Conservation (phyloP, 2,888 invertebrate genomes). For the Epinotia bilunana region DNA sequence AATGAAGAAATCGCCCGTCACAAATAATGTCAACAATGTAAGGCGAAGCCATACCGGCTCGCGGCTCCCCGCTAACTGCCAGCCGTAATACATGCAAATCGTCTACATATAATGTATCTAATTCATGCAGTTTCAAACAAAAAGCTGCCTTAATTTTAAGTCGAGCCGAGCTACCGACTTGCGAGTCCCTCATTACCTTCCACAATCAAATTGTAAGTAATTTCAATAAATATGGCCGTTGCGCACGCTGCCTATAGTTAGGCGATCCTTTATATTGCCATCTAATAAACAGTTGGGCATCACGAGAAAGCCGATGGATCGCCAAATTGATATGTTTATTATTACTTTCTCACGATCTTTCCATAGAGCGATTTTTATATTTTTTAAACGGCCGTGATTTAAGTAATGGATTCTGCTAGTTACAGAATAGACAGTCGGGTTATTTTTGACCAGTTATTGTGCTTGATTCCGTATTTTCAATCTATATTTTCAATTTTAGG, state of each 20-base stretch:
- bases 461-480: too few relatives aligned
- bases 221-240: slow-evolving; percentile 81
- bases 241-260: slow-evolving; percentile 66
- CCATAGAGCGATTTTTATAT: slow-evolving; percentile 51
- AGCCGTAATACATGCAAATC: slow-evolving; percentile 51
- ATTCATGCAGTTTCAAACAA: slow-evolving; percentile 73
- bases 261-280: slow-evolving; percentile 73
- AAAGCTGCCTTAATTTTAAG: slow-evolving; percentile 74
- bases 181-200: slow-evolving; percentile 72
- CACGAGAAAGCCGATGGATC: slow-evolving; percentile 81
- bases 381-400: slow-evolving; percentile 30
- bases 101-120: slow-evolving; percentile 71
- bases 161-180: slow-evolving; percentile 73
- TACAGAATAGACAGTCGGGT: neutral
- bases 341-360: slow-evolving; percentile 82
- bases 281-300: slow-evolving; percentile 81
- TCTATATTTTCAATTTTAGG: neutral
- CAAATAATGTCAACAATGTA: slow-evolving; percentile 40
- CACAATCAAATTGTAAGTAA: slow-evolving; percentile 83
- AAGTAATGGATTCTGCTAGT: slow-evolving; percentile 17
- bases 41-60: slow-evolving; percentile 15
- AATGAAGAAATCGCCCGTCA: slow-evolving; percentile 14
- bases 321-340: slow-evolving; percentile 83
- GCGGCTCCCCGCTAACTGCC: slow-evolving; percentile 21
- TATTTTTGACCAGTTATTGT: neutral